A percentile compares a stretch with the other conserved stretches of the same genome.
Conservation (phyloP, 2,797 vertebrate genomes). For the Salmo trutta region DNA sequence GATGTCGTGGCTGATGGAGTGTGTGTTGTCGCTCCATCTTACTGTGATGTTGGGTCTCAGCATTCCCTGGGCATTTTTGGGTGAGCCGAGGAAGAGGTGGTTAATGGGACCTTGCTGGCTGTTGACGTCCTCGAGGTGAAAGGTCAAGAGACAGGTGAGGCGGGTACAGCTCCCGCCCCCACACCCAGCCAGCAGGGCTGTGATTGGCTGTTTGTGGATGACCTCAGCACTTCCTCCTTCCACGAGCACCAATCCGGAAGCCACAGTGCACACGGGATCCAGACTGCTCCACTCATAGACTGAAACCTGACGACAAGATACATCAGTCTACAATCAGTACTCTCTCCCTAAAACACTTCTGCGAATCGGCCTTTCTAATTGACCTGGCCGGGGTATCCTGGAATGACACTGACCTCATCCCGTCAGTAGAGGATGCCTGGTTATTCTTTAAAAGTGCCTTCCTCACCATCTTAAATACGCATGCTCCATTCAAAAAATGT, state of each 20-base stretch:
- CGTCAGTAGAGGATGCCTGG: too few species aligned
- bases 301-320: constrained; percentile 70
- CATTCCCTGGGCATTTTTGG: constrained; percentile 82
- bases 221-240: constrained; percentile 69
- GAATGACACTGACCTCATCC: too few species aligned
- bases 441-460: too few species aligned
- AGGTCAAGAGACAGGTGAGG: constrained; percentile 81
- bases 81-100: constrained; percentile 85
- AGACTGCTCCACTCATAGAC: constrained; percentile 79
- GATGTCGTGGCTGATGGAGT: too few species aligned
- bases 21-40: constrained; percentile 48
- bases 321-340: neutral
- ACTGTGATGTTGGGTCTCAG: constrained; percentile 81
- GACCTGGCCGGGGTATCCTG: too few species aligned
- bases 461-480: too few species aligned
- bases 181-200: constrained; percentile 77
- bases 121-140: constrained; percentile 71
- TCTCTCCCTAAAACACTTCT: too few species aligned
- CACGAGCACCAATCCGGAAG: constrained; percentile 59
- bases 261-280: constrained; percentile 71
- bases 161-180: constrained; percentile 76
- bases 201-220: constrained; percentile 72
- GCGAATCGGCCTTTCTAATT: too few species aligned
- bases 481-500: too few species aligned
- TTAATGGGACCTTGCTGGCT: constrained; percentile 77